Conservation (phyloP, 2,113 vertebrate species). For the Carassius auratus region DNA sequence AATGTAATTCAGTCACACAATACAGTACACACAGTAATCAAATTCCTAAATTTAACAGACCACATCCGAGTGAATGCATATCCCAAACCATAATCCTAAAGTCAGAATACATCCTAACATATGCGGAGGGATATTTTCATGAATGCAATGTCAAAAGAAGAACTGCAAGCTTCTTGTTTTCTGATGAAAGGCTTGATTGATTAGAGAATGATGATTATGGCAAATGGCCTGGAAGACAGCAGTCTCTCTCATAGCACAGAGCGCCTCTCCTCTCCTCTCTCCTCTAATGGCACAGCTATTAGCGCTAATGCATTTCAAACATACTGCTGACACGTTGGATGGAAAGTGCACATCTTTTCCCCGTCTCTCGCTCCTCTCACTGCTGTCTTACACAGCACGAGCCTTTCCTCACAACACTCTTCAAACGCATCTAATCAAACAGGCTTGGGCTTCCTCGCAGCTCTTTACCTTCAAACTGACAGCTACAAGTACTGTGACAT, state of each 20-base stretch:
- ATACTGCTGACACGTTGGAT: slow-evolving; percentile 82
- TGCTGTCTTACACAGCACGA: slow-evolving; percentile 34
- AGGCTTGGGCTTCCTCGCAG: slow-evolving; percentile 14
- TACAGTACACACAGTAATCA: background rate
- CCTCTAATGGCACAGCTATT: slow-evolving; percentile 88
- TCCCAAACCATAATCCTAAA: background rate
- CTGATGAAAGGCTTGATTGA: slow-evolving; percentile 83
- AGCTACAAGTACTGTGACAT: slow-evolving; percentile 21
- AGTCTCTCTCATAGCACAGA: slow-evolving; percentile 69
- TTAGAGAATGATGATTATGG: slow-evolving; percentile 81
- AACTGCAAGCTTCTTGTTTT: slow-evolving; percentile 63
- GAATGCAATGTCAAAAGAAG: slow-evolving; percentile 31
- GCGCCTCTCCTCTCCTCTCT: slow-evolving; percentile 71
- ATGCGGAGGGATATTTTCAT: background rate
- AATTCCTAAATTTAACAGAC: background rate
- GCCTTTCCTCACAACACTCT: slow-evolving; percentile 47
- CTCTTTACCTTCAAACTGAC: slow-evolving; percentile 19
- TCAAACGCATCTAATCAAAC: slow-evolving; percentile 48
- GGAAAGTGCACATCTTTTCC: slow-evolving; percentile 73
- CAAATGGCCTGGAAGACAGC: slow-evolving; percentile 83
- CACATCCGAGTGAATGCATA: background rate
- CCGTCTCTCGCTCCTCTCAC: slow-evolving; percentile 56
- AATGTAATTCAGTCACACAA: background rate
- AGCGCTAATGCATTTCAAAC: slow-evolving; percentile 89
- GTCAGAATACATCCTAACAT: background rate